A percentile compares a stretch with the other conserved stretches of the same genome.
These are phyloP conservation scores for Coregonus ussuriensis DNA, from an alignment of 2,797 vertebrate species.

Conservation along the genomic window DNA sequence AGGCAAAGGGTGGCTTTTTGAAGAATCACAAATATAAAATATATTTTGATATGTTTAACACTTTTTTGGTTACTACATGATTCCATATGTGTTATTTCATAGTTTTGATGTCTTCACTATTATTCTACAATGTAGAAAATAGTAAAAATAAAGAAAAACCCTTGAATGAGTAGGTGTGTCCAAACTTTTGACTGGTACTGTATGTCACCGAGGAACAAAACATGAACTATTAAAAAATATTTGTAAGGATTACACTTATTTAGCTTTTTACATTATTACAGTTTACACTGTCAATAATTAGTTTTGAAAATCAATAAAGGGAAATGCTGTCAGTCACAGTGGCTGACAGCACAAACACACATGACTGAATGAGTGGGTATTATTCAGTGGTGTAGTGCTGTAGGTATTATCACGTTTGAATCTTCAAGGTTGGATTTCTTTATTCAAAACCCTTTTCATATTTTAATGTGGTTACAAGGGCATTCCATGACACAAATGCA, in stretches of 20 bases:
- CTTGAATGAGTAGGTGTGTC: no score
- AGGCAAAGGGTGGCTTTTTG: no score
- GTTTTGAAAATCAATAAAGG: constrained; percentile 54
- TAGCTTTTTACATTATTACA: neutral
- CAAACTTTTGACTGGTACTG: no score
- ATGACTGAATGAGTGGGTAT: constrained; percentile 40
- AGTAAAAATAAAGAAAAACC: no score
- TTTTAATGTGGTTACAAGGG: constrained; percentile 63
- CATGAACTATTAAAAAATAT: neutral
- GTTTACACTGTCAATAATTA: constrained; percentile 40
- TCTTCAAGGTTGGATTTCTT: constrained; percentile 62
- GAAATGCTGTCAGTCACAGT: constrained; percentile 36
- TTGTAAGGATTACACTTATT: neutral
- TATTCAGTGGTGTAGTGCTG: constrained; percentile 44
- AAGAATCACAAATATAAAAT: no score
- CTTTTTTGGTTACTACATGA: no score
- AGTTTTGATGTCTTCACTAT: no score
- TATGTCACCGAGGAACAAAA: neutral
- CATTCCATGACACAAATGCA: constrained; percentile 51
- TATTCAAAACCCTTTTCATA: constrained; percentile 64
- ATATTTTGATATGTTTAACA: no score
- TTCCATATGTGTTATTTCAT: no score
- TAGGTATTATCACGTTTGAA: constrained; percentile 63
- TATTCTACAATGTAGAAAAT: no score
- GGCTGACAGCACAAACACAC: constrained; percentile 37